A percentile compares a stretch with the other conserved stretches of the same genome.
Evolutionary conservation across 2,797 vertebrate genomes (phyloP).

Genomic region (Furcifer pardalis): DNA sequence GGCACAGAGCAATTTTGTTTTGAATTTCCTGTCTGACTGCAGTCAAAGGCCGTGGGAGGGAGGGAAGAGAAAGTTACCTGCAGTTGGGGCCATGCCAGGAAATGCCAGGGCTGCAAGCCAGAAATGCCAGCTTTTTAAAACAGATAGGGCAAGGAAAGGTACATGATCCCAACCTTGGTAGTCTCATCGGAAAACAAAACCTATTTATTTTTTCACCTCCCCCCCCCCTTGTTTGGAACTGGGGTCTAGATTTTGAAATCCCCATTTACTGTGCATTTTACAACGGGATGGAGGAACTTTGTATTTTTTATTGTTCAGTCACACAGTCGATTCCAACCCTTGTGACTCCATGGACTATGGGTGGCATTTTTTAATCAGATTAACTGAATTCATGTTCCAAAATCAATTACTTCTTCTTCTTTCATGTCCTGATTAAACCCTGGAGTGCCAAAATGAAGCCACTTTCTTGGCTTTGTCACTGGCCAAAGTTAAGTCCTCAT

Average conservation of each 20-base stretch:
- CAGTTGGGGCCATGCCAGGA: not conserved
- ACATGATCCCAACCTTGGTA: not conserved
- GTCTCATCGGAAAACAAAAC: not conserved
- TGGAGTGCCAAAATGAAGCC: no score
- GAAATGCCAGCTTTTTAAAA: not conserved
- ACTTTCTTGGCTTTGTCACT: no score
- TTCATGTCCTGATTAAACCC: no score
- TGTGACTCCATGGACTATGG: no score
- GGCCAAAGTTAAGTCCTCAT: no score
- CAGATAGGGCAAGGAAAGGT: not conserved
- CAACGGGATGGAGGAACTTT: no score
- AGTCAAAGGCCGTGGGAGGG: not conserved
- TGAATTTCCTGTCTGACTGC: not conserved
- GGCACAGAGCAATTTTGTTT: not conserved
- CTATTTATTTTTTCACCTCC: not conserved
- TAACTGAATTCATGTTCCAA: not conserved
- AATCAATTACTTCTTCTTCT: not conserved
- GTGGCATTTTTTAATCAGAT: not conserved
- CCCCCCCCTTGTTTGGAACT: no score
- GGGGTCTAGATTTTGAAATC: not conserved
- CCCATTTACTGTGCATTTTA: no score
- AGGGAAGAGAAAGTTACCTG: not conserved
- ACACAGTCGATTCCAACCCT: no score
- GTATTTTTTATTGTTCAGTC: no score
- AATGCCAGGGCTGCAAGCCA: no score